phyloP scores from a whole-genome alignment of 2,888 invertebrate species.

The Polyploca ridens region DNA sequence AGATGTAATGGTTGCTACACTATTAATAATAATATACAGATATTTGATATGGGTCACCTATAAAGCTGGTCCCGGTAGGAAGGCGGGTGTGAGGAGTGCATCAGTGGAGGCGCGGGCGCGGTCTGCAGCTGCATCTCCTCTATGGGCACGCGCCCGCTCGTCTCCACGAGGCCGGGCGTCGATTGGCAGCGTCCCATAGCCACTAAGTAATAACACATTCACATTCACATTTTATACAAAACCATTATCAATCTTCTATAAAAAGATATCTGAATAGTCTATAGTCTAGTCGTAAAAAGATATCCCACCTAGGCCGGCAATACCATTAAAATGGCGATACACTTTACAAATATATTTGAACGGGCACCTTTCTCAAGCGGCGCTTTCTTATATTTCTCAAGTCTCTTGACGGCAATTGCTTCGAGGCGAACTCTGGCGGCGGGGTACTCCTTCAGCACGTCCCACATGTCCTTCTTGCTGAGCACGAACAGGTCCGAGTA shows the following conservation, averaged over 20 bases:
- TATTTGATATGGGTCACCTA: constrained; percentile 60
- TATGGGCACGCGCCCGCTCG: constrained; percentile 93
- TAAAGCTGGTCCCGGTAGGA: constrained; percentile 82
- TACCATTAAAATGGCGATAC: no score
- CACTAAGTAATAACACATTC: constrained; percentile 81
- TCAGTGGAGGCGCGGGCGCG: constrained; percentile 67
- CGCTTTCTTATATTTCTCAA: constrained; percentile 98
- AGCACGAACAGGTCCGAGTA: constrained; percentile 99
- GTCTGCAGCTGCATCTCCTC: constrained; percentile 85
- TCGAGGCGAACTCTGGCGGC: constrained; percentile 97
- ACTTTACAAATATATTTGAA: neutral
- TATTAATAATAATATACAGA: no score
- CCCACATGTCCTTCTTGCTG: constrained; percentile 99
- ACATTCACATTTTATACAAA: no score
- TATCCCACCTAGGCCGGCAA: no score
- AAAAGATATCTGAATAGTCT: neutral
- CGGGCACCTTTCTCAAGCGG: constrained; percentile 94
- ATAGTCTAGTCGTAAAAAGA: no score
- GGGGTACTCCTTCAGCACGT: constrained; percentile 98
- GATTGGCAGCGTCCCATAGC: constrained; percentile 98
- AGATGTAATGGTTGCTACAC: no score
- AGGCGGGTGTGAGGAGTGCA: constrained; percentile 77
- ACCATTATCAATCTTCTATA: neutral
- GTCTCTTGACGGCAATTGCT: constrained; percentile 98
- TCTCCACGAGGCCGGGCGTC: constrained; percentile 97